Evolutionary conservation across 2,797 vertebrate genomes (phyloP).

Genomic region (Helarctos malayanus): DNA sequence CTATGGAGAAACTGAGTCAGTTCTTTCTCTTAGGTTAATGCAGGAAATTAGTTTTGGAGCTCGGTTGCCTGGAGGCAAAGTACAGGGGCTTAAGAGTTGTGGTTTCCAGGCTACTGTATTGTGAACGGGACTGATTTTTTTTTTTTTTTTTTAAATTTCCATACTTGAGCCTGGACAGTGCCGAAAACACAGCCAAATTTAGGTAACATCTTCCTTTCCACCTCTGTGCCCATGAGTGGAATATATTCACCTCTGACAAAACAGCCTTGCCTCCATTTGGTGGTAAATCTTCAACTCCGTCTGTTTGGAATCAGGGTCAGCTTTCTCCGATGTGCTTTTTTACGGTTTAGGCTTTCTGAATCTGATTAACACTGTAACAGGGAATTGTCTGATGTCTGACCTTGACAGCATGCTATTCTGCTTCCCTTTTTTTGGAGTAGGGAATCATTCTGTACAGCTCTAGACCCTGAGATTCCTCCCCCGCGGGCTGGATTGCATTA

Average conservation of each 20-base stretch:
- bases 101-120: neutral
- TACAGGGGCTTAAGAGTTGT: neutral
- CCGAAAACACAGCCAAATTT: neutral
- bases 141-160: neutral
- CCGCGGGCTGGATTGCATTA: neutral
- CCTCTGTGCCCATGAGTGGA: neutral
- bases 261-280: neutral
- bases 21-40: neutral
- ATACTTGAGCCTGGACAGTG: neutral
- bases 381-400: slow-evolving; percentile 67
- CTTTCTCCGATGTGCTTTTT: neutral
- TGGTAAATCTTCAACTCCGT: neutral
- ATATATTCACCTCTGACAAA: neutral
- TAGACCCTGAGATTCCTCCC: neutral
- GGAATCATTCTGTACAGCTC: neutral
- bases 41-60: slow-evolving; percentile 19
- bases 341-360: neutral
- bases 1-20: slow-evolving; percentile 20
- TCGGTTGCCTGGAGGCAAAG: neutral
- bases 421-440: neutral
- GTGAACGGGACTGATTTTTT: neutral
- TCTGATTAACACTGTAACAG: slow-evolving; percentile 45
- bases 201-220: slow-evolving; percentile 20
- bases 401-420: slow-evolving; percentile 46
- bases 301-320: slow-evolving; percentile 12